Percentiles rank a stretch among this genome's conserved stretches.
Conservation (phyloP, 2,888 invertebrate species). For the Mactromeris polynyma region DNA sequence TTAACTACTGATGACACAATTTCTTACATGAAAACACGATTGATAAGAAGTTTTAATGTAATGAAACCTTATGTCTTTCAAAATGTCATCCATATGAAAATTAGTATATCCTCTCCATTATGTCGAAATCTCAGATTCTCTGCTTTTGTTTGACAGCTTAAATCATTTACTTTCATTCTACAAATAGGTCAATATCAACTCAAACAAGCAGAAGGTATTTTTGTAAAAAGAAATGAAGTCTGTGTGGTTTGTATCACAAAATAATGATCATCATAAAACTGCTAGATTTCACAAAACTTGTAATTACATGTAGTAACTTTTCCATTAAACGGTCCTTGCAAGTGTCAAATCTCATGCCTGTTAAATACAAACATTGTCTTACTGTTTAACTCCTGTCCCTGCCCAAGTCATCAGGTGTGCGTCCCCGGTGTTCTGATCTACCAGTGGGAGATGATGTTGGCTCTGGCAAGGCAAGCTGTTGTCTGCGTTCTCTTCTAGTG, state of each 20-base stretch:
- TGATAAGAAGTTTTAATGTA: too few species aligned
- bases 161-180: too few species aligned
- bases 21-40: too few species aligned
- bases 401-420: constrained; percentile 20
- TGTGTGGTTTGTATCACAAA: neutral
- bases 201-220: too few species aligned
- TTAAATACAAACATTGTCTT: neutral
- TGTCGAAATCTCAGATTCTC: too few species aligned
- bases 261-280: neutral
- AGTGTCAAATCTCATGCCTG: neutral
- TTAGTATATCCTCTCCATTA: too few species aligned
- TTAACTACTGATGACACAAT: too few species aligned
- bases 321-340: neutral
- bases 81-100: too few species aligned
- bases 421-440: constrained; percentile 60
- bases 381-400: constrained; percentile 41
- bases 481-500: neutral
- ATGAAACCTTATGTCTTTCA: too few species aligned
- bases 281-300: neutral
- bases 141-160: too few species aligned
- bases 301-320: neutral
- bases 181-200: too few species aligned
- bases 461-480: constrained; percentile 49
- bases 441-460: constrained; percentile 14
- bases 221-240: neutral